Percentiles rank a stretch among this genome's conserved stretches.
These are phyloP conservation scores for Aldabrachelys gigantea DNA, from an alignment of 2,113 vertebrate species.

Conservation along the genomic window DNA sequence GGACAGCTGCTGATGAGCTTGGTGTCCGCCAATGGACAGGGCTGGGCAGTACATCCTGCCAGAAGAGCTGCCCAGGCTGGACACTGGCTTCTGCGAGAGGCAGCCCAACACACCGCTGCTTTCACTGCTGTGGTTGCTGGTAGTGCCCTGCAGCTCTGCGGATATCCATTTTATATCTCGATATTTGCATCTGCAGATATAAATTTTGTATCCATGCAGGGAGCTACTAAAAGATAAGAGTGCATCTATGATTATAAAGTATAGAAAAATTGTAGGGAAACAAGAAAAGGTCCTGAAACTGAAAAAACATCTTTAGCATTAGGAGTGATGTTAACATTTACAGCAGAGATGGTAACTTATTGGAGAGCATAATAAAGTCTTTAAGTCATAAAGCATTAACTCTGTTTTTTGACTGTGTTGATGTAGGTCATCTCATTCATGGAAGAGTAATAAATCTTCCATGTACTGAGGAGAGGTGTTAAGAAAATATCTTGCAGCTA, in stretches of 20 bases:
- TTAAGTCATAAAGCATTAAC: background rate
- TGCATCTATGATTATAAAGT: background rate
- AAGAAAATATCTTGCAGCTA: background rate
- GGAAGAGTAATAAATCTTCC: background rate
- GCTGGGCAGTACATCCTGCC: too few relatives aligned
- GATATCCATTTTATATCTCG: too few relatives aligned
- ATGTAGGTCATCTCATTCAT: background rate
- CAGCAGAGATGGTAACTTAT: background rate
- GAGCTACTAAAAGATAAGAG: background rate
- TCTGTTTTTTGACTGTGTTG: background rate
- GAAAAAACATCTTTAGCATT: background rate
- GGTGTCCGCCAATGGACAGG: too few relatives aligned
- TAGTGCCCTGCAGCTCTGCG: too few relatives aligned
- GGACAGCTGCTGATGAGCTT: too few relatives aligned
- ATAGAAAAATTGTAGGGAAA: background rate
- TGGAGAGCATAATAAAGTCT: background rate
- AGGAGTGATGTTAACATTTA: background rate
- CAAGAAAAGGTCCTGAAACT: background rate
- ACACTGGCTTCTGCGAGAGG: too few relatives aligned
- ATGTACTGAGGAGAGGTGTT: background rate
- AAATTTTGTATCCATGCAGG: too few relatives aligned
- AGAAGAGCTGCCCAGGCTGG: too few relatives aligned
- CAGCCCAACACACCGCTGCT: too few relatives aligned
- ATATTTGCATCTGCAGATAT: too few relatives aligned
- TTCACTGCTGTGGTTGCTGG: too few relatives aligned